Base-by-base conservation (phyloP, 2,797 vertebrate species). In the Holocentrus rufus region DNA sequence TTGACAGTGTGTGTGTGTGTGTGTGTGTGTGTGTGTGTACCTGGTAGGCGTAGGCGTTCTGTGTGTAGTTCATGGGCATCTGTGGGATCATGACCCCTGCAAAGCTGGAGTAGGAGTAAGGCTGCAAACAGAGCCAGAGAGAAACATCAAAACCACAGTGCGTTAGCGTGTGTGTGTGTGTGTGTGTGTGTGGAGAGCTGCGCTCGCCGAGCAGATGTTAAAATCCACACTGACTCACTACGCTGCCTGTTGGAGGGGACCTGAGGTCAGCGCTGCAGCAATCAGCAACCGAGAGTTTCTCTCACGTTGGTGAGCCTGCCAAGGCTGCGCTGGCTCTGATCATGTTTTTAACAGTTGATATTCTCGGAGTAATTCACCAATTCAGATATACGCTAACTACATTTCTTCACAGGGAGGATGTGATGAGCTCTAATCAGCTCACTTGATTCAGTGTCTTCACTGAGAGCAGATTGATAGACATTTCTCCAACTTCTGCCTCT, bases 61-160 rank as follows among this genome's bases (percentile, higher is more conserved):
- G 93, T 39, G 87, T 2, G n/a, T 93, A 94, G 88, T 89, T 93
- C 85, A 94, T 22, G 5, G 91, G 92, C 86, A 94, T 75, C 65
- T 91, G 93, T 53, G 93, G 93, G 18, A 93, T 61, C 82, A 93
- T 60, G 62, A 92, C 69, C 49, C 90, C 91, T 72, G 89, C 91
- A 60, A 80, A 79, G 73, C 78, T 89, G 62, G 86, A 75, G 73
- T 93, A 94, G 1, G 90, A 54, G 79, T 93, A 94, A 0, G 89
- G 87, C 93, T 95, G 83, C 2, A 61, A 77, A 50, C 27, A 73
- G 13, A 82, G 23, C 5, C 36, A 64, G 0, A 44, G 20, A 71
- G 4, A 42, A 17, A 53, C 17, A 46, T 27, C 20, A 49, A 69
- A 17, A 69, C 18, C 23, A 5, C 2, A 5, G 9, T 50, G 46